Conservation (phyloP, 2,888 invertebrate genomes). For the Tachina lurida region DNA sequence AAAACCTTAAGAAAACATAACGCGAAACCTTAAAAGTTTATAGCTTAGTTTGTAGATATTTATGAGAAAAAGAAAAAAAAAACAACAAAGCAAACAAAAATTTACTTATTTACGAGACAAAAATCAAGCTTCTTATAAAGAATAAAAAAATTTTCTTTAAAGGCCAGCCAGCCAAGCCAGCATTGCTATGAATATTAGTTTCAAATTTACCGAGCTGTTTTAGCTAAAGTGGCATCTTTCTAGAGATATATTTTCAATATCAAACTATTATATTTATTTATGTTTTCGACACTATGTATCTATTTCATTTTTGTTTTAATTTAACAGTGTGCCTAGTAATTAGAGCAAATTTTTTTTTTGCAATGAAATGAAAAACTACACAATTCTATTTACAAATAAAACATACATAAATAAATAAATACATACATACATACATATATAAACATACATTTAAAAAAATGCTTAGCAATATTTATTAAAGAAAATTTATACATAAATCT, state of each 20-base stretch:
- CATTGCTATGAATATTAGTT: slow-evolving; percentile 60
- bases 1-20: slow-evolving; percentile 18
- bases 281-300: slow-evolving; percentile 42
- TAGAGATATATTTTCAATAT: slow-evolving; percentile 40
- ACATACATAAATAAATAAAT: slow-evolving; percentile 48
- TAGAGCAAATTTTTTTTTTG: slow-evolving; percentile 68
- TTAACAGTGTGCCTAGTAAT: slow-evolving; percentile 71
- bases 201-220: slow-evolving; percentile 6
- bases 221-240: background rate
- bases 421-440: background rate
- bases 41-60: slow-evolving; percentile 69
- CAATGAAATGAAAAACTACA: slow-evolving; percentile 41
- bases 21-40: slow-evolving; percentile 52
- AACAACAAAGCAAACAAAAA: slow-evolving; percentile 32
- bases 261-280: slow-evolving; percentile 49
- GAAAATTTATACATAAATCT: background rate
- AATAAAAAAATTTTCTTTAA: slow-evolving; percentile 52
- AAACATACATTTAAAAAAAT: slow-evolving; percentile 38
- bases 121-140: slow-evolving; percentile 63
- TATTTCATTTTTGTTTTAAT: slow-evolving; percentile 57
- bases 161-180: slow-evolving; percentile 65
- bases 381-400: slow-evolving; percentile 68
- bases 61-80: slow-evolving; percentile 51
- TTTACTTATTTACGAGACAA: slow-evolving; percentile 49
- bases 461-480: slow-evolving; percentile 70